Base-by-base conservation (phyloP, 1,140 invertebrate species). In the Drosophila ogumai region DNA sequence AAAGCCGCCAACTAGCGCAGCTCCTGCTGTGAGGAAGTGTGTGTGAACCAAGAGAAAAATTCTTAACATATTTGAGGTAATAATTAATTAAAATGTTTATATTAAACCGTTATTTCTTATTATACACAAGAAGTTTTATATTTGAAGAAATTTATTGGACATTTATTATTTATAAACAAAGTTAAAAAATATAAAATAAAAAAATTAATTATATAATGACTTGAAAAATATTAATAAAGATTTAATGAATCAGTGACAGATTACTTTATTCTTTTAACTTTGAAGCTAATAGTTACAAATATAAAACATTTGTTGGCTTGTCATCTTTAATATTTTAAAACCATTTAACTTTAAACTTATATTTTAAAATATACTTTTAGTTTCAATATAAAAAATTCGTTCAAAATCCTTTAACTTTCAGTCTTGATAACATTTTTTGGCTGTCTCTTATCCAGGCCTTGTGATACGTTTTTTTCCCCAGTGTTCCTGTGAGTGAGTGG, bases 401-500 rank as follows among this genome's bases (percentile, higher is more conserved):
- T 28, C 13, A 46, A 4, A 25, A 7, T 15, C 5, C 3, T 1
- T 10, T 9, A 15, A 7, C 1, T 9, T 50, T 17, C 15, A 32
- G 5, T 32, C 6, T 32, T 17, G 1, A 31, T 31, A 1, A n/a
- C n/a, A 22, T 10, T 6, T 50, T 17, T 12, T 3, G 3, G 5
- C 22, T 17, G 6, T 3, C 3, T 56, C 6, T 12, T 17, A 40
- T 40, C 25, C 25, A 2, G 8, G 7, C 9, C n/a, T n/a, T 15
- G 6, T 13, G 9, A 0, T 10, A 9, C 6, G 32, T 9, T 47
- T 17, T 46, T 49, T 59, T 10, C 38, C n/a, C 3, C 28, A 36
- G 43, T 64, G 58, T 47, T 22, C 46, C 41, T 49, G 44, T 64
- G 36, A 65, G 22, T 41, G 58, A 41, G 61, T 59, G 77, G 44